Evolutionary conservation across 2,797 vertebrate genomes (phyloP).

Genomic region (Notoglanidium macrostoma): DNA sequence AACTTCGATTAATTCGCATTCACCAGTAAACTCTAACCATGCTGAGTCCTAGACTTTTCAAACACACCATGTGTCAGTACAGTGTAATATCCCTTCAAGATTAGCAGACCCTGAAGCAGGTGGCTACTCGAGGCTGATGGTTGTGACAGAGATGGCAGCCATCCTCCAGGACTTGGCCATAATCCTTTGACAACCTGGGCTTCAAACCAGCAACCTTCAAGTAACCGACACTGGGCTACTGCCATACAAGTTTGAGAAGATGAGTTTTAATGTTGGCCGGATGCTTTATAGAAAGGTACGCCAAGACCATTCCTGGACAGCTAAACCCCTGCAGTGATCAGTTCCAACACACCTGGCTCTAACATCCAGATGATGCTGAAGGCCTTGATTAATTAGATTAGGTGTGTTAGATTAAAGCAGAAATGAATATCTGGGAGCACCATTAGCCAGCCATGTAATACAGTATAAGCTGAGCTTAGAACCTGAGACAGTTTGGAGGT

Average conservation of each 20-base stretch:
- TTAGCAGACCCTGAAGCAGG: slow-evolving; percentile 3
- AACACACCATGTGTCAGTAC: neutral
- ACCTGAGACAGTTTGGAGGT: neutral
- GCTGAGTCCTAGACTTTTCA: neutral
- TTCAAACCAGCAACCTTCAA: slow-evolving; percentile 12
- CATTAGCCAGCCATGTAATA: neutral
- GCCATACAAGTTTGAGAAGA: slow-evolving; percentile 17
- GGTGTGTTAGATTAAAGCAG: slow-evolving; percentile 28
- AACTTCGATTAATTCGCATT: slow-evolving; percentile 13
- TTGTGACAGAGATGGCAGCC: neutral
- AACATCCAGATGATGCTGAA: slow-evolving; percentile 16
- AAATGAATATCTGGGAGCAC: slow-evolving; percentile 19
- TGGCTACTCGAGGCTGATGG: neutral
- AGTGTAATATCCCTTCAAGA: slow-evolving; percentile 3
- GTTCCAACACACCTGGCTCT: slow-evolving; percentile 25
- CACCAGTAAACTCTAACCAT: neutral
- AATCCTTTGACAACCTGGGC: slow-evolving; percentile 20
- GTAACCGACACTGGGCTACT: neutral
- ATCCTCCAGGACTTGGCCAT: neutral
- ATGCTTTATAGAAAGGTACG: neutral
- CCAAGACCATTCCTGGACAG: neutral
- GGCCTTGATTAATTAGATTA: slow-evolving; percentile 31
- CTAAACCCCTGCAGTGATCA: slow-evolving; percentile 7
- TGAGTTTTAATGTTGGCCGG: slow-evolving; percentile 8
- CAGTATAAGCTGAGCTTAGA: slow-evolving; percentile 13